phyloP scores from a whole-genome alignment of 2,113 vertebrate species.

The Osmerus eperlanus region DNA sequence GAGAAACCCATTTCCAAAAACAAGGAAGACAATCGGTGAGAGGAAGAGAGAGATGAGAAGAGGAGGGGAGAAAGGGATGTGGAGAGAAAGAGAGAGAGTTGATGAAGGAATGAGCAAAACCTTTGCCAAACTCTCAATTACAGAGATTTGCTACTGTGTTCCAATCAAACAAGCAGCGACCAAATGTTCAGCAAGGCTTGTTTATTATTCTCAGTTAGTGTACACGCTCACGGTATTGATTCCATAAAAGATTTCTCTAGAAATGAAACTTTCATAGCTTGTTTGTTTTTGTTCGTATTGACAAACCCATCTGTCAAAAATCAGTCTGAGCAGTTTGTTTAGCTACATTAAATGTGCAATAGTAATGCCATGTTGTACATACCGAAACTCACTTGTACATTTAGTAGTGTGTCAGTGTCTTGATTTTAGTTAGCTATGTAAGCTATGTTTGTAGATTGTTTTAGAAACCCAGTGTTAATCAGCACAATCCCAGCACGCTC shows the following conservation, averaged over 20 bases:
- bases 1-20: neutral
- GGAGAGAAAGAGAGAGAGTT: conserved; percentile 18
- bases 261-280: conserved; percentile 26
- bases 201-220: conserved; percentile 51
- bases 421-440: neutral
- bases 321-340: neutral
- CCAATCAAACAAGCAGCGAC: conserved; percentile 19
- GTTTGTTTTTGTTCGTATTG: neutral
- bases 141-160: conserved; percentile 20
- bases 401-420: neutral
- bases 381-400: neutral
- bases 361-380: neutral
- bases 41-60: neutral
- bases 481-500: neutral
- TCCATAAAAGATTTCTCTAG: conserved; percentile 32
- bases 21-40: neutral
- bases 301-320: conserved; percentile 13
- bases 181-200: conserved; percentile 6
- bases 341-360: neutral
- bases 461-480: neutral
- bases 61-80: neutral
- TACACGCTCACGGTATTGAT: conserved; percentile 43
- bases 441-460: neutral
- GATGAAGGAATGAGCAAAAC: conserved; percentile 8
- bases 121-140: conserved; percentile 17